Evolutionary conservation across 2,888 invertebrate species (phyloP).

Genomic region (Seira musarum): DNA sequence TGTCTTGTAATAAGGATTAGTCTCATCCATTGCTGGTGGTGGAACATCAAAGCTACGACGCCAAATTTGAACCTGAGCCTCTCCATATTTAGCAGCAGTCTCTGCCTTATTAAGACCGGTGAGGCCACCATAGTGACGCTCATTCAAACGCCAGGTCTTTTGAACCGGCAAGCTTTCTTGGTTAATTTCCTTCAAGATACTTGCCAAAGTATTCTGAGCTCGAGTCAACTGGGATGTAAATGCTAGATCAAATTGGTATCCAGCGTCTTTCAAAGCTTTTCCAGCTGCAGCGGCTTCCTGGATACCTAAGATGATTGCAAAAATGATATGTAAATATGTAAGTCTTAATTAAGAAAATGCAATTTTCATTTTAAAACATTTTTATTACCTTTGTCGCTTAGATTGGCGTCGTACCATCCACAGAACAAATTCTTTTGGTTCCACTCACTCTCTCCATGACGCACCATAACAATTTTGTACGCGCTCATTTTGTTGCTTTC

Average conservation of each 20-base stretch:
- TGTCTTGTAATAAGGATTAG: slow-evolving; percentile 82
- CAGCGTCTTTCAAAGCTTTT: slow-evolving; percentile 80
- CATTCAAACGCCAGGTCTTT: slow-evolving; percentile 88
- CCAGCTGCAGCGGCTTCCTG: slow-evolving; percentile 82
- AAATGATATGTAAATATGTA: slow-evolving; percentile 49
- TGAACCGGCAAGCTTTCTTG: slow-evolving; percentile 80
- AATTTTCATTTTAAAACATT: background rate
- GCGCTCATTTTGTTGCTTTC: slow-evolving; percentile 55
- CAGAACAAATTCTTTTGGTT: slow-evolving; percentile 83
- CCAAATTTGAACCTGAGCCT: slow-evolving; percentile 89
- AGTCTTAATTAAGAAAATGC: background rate
- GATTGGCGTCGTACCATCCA: slow-evolving; percentile 82
- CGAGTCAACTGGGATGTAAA: slow-evolving; percentile 83
- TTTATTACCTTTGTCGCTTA: slow-evolving; percentile 79
- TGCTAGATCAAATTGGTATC: slow-evolving; percentile 79
- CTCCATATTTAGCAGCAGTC: slow-evolving; percentile 88
- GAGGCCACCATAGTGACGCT: slow-evolving; percentile 89
- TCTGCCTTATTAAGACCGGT: slow-evolving; percentile 90
- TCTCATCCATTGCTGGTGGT: slow-evolving; percentile 85
- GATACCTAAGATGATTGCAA: slow-evolving; percentile 74
- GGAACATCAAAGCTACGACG: slow-evolving; percentile 86
- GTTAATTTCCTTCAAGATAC: slow-evolving; percentile 79
- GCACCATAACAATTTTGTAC: slow-evolving; percentile 79
- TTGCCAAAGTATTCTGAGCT: slow-evolving; percentile 82
- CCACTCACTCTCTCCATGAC: slow-evolving; percentile 85